A percentile compares a stretch with the other conserved stretches of the same genome.
Conservation (phyloP, 1,140 invertebrate genomes). For the Drosophila hydei region DNA sequence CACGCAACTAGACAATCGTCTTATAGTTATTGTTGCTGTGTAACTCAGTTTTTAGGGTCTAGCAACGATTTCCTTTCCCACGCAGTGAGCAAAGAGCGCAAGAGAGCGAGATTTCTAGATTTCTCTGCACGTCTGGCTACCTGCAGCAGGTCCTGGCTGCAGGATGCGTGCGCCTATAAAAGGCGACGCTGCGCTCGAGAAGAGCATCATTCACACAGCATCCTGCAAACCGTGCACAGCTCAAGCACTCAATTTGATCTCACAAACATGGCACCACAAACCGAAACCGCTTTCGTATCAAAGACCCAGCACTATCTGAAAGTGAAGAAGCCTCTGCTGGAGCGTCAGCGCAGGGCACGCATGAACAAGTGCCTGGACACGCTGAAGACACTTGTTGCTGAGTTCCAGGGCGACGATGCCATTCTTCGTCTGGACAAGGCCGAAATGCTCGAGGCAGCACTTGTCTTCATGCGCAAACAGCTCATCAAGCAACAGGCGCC, state of each 20-base stretch:
- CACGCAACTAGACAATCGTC: slow-evolving; percentile 69
- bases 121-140: slow-evolving; percentile 36
- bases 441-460: slow-evolving; percentile 96
- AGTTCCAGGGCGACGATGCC: slow-evolving; percentile 94
- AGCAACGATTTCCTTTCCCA: slow-evolving; percentile 74
- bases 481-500: slow-evolving; percentile 66
- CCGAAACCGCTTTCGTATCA: slow-evolving; percentile 84
- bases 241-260: slow-evolving; percentile 16
- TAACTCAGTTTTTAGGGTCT: slow-evolving; percentile 31
- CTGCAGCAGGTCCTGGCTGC: slow-evolving; percentile 70
- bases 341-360: slow-evolving; percentile 95
- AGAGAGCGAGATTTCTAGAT: slow-evolving; percentile 66
- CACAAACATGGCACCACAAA: slow-evolving; percentile 69
- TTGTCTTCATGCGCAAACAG: slow-evolving; percentile 89
- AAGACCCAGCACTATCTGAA: slow-evolving; percentile 96
- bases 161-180: slow-evolving; percentile 64
- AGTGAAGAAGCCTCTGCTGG: slow-evolving; percentile 98
- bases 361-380: slow-evolving; percentile 98
- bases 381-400: slow-evolving; percentile 95
- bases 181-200: slow-evolving; percentile 45
- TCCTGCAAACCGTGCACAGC: slow-evolving; percentile 72
- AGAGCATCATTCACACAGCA: slow-evolving; percentile 75
- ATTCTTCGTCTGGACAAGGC: slow-evolving; percentile 98
- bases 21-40: slow-evolving; percentile 26
- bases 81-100: slow-evolving; percentile 44